These are phyloP conservation scores for Tanytarsus gracilentus DNA, from an alignment of 2,888 invertebrate species.

Conservation along the genomic window DNA sequence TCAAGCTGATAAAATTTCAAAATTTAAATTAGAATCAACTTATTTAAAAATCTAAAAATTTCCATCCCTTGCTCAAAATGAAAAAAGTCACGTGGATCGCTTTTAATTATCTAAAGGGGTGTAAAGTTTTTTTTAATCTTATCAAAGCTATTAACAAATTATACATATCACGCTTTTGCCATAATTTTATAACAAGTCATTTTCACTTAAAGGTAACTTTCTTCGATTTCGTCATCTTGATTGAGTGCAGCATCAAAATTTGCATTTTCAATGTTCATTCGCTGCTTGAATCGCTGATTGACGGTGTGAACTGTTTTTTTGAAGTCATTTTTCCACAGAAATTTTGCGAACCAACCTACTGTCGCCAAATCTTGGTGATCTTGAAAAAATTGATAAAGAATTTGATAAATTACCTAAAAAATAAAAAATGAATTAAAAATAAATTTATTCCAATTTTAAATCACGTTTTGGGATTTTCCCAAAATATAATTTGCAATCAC, in stretches of 20 bases:
- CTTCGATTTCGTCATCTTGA: background rate
- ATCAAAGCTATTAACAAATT: too few species aligned
- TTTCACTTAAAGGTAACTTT: background rate
- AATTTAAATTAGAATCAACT: too few species aligned
- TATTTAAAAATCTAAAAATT: too few species aligned
- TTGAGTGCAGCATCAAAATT: background rate
- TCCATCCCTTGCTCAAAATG: too few species aligned
- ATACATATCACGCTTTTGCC: too few species aligned
- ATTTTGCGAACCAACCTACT: conserved; percentile 13
- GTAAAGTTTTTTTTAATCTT: too few species aligned
- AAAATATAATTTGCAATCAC: too few species aligned
- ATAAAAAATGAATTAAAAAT: background rate
- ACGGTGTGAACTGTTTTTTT: background rate
- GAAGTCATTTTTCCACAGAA: conserved; percentile 15
- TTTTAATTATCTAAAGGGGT: too few species aligned
- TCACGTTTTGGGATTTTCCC: too few species aligned
- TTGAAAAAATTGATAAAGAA: background rate
- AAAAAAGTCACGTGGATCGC: too few species aligned
- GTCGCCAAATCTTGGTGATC: background rate
- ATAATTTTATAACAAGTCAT: too few species aligned
- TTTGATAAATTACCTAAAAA: conserved; percentile 10
- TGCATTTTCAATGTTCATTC: background rate
- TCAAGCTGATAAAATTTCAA: too few species aligned
- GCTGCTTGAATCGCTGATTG: background rate
- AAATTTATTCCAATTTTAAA: background rate